Base-by-base conservation (phyloP, 2,797 vertebrate genomes). In the Acipenser ruthenus region DNA sequence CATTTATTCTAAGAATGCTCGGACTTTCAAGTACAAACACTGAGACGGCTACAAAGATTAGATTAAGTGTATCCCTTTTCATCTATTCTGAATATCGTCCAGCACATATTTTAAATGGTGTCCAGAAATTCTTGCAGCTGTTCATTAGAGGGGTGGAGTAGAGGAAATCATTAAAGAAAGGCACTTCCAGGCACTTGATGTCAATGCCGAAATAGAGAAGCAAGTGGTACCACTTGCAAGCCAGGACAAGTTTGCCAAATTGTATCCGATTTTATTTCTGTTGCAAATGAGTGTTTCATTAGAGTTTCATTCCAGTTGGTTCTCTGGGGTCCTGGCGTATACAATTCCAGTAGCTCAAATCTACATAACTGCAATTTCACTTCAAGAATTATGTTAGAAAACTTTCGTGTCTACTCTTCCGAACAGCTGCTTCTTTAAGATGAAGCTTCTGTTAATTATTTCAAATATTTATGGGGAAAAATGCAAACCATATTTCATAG, bases 111-210 rank as follows among this genome's bases (percentile, higher is more conserved):
- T 77, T 75, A 78, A 82, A 77, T 65, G 52, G 80, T 78, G 77
- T 71, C 69, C 75, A 75, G 69, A 83, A 79, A 70, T 77, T 68
- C 55, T 64, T 63, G 78, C 91, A 93, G 88, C 88, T 93, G 88
- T 86, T 90, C 62, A 61, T 77, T 75, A 71, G 65, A 49, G 68
- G 67, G 69, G 67, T 73, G 3, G 75, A 67, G 67, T 60, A 79
- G 72, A 80, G 82, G 76, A 87, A 88, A 88, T 79, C 76, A 73
- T 84, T 83, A 84, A 75, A 77, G 71, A 73, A 0, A 73, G 63
- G 68, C 68, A 73, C 74, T 79, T 84, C 68, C 78, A 84, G 64
- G 56, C 76, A 70, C 78, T 83, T 71, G 68, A 77, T 74, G 83
- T 77, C 69, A 71, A 79, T 74, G 77, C 78, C 66, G 71, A 76